A percentile compares a stretch with the other conserved stretches of the same genome.
These are phyloP conservation scores for Eueremaeus valkanovi DNA, from an alignment of 2,888 invertebrate species.

Conservation along the genomic window DNA sequence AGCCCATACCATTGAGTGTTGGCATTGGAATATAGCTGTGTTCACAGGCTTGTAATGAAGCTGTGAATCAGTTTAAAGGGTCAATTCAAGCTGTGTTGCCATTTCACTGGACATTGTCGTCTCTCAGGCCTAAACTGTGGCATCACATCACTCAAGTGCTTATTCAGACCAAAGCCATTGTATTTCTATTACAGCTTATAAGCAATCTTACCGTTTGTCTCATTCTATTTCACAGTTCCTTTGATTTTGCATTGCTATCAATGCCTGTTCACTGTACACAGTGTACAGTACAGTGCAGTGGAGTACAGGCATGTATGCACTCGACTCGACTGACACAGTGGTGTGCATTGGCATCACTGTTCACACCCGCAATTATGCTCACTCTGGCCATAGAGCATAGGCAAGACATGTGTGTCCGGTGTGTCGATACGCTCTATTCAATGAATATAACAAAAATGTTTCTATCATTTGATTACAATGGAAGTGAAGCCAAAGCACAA, in stretches of 20 bases:
- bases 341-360: neutral
- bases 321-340: neutral
- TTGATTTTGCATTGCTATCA: constrained; percentile 15
- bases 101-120: too few relatives aligned
- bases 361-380: constrained; percentile 13
- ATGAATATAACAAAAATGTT: constrained; percentile 17
- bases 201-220: neutral
- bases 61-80: constrained; percentile 27
- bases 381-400: neutral
- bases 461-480: constrained; percentile 24
- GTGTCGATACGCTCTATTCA: constrained; percentile 30
- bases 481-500: neutral
- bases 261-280: constrained; percentile 3
- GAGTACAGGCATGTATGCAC: neutral
- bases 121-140: neutral
- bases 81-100: neutral
- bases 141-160: constrained; percentile 28
- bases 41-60: constrained; percentile 27
- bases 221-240: neutral
- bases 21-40: neutral
- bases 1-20: too few relatives aligned
- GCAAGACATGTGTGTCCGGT: constrained; percentile 16
- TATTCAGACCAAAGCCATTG: neutral
- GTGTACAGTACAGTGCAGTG: neutral
- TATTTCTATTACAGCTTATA: too few relatives aligned